phyloP scores from a whole-genome alignment of 2,888 invertebrate genomes.

The Tenthredo notha region DNA sequence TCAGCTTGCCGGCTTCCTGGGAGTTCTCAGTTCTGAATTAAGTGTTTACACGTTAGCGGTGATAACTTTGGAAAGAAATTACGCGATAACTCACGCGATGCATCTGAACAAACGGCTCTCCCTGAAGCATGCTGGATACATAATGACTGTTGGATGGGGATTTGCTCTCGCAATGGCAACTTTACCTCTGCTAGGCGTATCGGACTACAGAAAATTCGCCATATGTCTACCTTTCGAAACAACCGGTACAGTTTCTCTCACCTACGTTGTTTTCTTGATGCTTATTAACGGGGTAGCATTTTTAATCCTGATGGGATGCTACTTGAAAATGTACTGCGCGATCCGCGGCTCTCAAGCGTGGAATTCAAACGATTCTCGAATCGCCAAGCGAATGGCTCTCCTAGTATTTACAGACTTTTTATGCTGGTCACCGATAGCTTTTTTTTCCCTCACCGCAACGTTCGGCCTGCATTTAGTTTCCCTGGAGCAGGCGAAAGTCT shows the following conservation, averaged over 20 bases:
- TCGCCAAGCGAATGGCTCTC: slow-evolving; percentile 97
- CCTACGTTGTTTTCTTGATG: slow-evolving; percentile 95
- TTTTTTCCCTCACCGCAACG: slow-evolving; percentile 95
- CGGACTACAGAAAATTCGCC: slow-evolving; percentile 97
- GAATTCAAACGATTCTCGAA: slow-evolving; percentile 98
- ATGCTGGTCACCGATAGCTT: slow-evolving; percentile 99
- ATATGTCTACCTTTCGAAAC: slow-evolving; percentile 98
- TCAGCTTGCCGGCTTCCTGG: slow-evolving; percentile 96
- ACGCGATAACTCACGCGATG: slow-evolving; percentile 98
- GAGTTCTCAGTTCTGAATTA: slow-evolving; percentile 95
- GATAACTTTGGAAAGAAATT: slow-evolving; percentile 96
- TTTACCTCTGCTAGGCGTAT: slow-evolving; percentile 93
- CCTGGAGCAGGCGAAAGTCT: slow-evolving; percentile 96
- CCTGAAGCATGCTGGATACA: slow-evolving; percentile 92
- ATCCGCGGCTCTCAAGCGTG: slow-evolving; percentile 98
- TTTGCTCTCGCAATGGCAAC: slow-evolving; percentile 93
- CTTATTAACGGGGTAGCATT: slow-evolving; percentile 96
- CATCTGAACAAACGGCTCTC: slow-evolving; percentile 97
- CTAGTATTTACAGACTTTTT: slow-evolving; percentile 98
- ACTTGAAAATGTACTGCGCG: slow-evolving; percentile 98
- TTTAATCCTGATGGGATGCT: slow-evolving; percentile 96
- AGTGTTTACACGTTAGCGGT: slow-evolving; percentile 98
- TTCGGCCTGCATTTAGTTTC: slow-evolving; percentile 95
- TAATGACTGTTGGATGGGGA: slow-evolving; percentile 96
- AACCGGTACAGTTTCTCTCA: slow-evolving; percentile 87